phyloP scores from a whole-genome alignment of 2,113 vertebrate species.

The Tragelaphus buxtoni region DNA sequence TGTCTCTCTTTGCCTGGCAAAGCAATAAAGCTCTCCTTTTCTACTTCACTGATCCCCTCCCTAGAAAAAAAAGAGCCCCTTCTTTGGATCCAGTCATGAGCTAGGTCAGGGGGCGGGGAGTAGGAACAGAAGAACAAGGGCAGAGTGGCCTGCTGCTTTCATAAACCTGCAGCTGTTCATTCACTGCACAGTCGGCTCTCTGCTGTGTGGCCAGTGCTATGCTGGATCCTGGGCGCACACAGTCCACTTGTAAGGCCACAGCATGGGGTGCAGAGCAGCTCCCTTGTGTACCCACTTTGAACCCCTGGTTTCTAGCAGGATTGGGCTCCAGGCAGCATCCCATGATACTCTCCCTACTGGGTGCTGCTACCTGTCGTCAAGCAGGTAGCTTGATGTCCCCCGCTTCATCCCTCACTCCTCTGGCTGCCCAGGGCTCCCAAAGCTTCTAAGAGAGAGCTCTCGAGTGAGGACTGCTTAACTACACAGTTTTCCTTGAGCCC shows the following conservation, averaged over 20 bases:
- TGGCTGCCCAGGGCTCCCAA: background rate
- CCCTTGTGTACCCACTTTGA: background rate
- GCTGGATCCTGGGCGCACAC: background rate
- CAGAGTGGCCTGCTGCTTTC: background rate
- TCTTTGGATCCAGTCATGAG: background rate
- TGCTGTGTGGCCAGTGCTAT: background rate
- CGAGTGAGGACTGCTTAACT: background rate
- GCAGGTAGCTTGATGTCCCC: background rate
- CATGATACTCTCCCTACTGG: background rate
- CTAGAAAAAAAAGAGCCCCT: background rate
- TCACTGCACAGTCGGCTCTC: background rate
- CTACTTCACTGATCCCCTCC: background rate
- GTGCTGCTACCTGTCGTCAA: background rate
- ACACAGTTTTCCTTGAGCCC: background rate
- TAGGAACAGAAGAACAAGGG: background rate
- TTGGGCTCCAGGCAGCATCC: background rate
- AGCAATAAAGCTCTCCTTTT: background rate
- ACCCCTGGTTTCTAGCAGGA: background rate
- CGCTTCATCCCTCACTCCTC: background rate
- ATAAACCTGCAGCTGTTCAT: background rate
- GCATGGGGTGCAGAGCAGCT: background rate
- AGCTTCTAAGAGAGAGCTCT: background rate
- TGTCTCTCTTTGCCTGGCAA: background rate
- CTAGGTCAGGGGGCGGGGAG: background rate
- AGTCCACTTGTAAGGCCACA: background rate